Base-by-base conservation (phyloP, 2,888 invertebrate genomes). In the Agrotis clavis region DNA sequence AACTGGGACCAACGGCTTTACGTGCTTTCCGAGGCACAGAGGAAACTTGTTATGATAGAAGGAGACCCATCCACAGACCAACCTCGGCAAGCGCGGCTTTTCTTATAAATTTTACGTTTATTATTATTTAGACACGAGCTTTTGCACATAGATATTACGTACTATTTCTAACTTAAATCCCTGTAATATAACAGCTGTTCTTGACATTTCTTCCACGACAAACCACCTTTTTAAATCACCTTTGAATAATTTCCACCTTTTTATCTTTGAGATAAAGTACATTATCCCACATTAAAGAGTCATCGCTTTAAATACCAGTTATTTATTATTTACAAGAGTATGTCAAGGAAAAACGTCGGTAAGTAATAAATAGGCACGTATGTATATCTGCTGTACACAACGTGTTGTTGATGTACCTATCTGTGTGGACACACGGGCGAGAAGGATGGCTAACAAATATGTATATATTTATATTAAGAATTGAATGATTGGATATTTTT, bases 261-360 rank as follows among this genome's bases (percentile, higher is more conserved):
- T 51, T 74, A 77, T 83, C 70, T 35, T 7, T 2, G 5, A 30
- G 72, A 77, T 69, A 67, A 51, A 35, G 56, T 30, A 56, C 35
- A n/a, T 57, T 67, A 72, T 77, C 45, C 59, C 35, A 35, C 67
- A 66, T 63, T 53, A 19, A 35, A 45, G 19, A 48, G 21, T 66
- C 50, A 47, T 68, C 41, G 11, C 2, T 73, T 62, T 75, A 70
- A 47, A 64, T n/a, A 50, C 35, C 19, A 56, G 51, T 72, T 69
- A 71, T 84, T 64, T 80, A 80, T 72, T 86, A 79, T 76, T 69
- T 72, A 74, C 41, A n/a, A 61, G 74, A 57, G 41, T 73, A 68
- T 86, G 83, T 87, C 86, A 86, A 88, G 88, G 88, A 88, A 87
- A 82, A 86, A 83, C 68, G 41, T 54, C 14, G 53, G 54, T 63